Percentiles rank a stretch among this genome's conserved stretches.
These are phyloP conservation scores for Tapera naevia DNA, from an alignment of 2,797 vertebrate genomes.

Conservation along the genomic window DNA sequence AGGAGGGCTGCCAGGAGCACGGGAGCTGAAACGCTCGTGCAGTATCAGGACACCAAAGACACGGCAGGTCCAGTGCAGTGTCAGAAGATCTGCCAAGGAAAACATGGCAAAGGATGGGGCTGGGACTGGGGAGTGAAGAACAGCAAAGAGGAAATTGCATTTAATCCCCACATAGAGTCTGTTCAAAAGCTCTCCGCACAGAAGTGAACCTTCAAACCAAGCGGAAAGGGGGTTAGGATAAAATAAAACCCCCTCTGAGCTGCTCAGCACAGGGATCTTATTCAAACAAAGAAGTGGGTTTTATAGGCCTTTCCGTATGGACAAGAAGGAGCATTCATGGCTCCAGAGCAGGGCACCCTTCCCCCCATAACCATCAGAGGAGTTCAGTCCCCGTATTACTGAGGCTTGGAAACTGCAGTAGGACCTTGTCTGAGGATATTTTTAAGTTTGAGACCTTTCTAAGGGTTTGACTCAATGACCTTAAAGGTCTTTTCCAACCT, in stretches of 20 bases:
- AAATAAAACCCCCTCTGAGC: conserved; percentile 41
- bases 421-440: not conserved
- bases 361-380: not conserved
- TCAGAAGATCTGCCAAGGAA: conserved; percentile 67
- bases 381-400: not conserved
- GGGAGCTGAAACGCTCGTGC: conserved; percentile 6
- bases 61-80: conserved; percentile 1
- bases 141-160: conserved; percentile 25
- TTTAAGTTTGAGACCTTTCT: not conserved
- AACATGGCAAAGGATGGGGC: conserved; percentile 39
- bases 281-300: conserved; percentile 29
- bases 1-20: not conserved
- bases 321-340: conserved; percentile 58
- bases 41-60: conserved; percentile 25
- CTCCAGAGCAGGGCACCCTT: not conserved
- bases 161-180: conserved; percentile 14
- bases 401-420: not conserved
- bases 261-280: not conserved
- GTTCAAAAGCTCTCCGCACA: conserved; percentile 18
- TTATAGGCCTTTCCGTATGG: not conserved
- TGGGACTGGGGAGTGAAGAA: not conserved
- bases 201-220: not conserved
- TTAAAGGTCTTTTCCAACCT: no score
- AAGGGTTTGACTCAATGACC: no score
- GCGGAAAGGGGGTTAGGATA: not conserved